Conservation (phyloP, 2,113 vertebrate species). For the Polypterus bichir region DNA sequence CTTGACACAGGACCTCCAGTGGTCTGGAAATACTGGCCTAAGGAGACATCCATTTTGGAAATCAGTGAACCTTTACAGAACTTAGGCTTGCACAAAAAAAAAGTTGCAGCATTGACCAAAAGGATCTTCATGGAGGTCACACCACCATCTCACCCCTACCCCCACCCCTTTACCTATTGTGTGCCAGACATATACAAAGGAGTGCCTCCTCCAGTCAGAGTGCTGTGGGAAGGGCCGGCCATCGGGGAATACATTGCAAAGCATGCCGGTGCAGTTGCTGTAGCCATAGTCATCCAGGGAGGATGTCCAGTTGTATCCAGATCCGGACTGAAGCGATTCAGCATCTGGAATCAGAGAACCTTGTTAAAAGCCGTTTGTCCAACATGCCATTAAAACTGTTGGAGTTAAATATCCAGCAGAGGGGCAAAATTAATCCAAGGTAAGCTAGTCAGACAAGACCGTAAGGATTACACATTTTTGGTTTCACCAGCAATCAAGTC, state of each 20-base stretch:
- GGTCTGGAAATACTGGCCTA: conserved; percentile 76
- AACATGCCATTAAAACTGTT: background rate
- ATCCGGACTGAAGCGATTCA: conserved; percentile 26
- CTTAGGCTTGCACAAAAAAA: background rate
- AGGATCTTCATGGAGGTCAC: background rate
- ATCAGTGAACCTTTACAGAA: background rate
- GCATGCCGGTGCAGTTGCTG: conserved; percentile 42
- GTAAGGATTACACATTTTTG: too few species aligned
- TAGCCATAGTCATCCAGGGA: conserved; percentile 59
- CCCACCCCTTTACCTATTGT: conserved; percentile 53
- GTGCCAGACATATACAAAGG: conserved; percentile 81
- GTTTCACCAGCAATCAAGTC: too few species aligned
- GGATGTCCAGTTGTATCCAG: conserved; percentile 74
- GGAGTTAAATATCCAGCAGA: background rate
- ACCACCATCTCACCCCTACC: background rate
- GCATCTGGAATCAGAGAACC: conserved; percentile 12
- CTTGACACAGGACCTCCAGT: conserved; percentile 55
- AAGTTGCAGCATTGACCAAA: conserved; percentile 2
- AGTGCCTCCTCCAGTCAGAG: conserved; percentile 57
- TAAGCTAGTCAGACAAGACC: too few species aligned
- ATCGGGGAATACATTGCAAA: conserved; percentile 68
- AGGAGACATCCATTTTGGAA: conserved; percentile 4
- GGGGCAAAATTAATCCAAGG: too few species aligned
- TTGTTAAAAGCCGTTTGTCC: too few species aligned
- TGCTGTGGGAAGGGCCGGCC: conserved; percentile 66